Percentiles rank a stretch among this genome's conserved stretches.
phyloP scores from a whole-genome alignment of 2,113 vertebrate genomes.

The Proterorhinus semilunaris region DNA sequence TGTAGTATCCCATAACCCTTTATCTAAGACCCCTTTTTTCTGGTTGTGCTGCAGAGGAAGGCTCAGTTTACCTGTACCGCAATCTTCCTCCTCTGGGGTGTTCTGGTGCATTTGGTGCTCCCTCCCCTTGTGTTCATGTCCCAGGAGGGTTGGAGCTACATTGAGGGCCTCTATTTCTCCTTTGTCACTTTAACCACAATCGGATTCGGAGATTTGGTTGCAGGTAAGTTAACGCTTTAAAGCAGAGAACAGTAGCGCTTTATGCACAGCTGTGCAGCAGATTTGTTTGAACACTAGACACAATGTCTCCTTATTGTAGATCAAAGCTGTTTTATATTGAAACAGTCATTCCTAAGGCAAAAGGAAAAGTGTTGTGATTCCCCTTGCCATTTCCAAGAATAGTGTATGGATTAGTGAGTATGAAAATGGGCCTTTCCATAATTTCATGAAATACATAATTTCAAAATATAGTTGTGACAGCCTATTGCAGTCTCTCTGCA shows the following conservation, averaged over 20 bases:
- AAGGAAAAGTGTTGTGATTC: no score
- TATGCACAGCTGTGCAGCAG: neutral
- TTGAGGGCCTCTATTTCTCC: conserved; percentile 95
- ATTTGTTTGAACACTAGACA: neutral
- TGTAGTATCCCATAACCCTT: conserved; percentile 1
- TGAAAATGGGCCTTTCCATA: no score
- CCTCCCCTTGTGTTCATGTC: conserved; percentile 96
- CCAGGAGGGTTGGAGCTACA: conserved; percentile 93
- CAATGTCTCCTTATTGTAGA: no score
- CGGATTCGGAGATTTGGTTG: conserved; percentile 95
- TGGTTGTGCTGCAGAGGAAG: conserved; percentile 80
- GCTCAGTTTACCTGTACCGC: conserved; percentile 95
- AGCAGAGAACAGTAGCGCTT: neutral
- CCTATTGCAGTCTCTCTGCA: no score
- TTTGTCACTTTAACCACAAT: conserved; percentile 97
- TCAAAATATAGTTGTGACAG: no score
- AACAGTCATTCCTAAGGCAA: no score
- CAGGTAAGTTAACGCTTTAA: conserved; percentile 75
- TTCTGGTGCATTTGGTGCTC: conserved; percentile 91
- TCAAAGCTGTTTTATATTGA: no score
- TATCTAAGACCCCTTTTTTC: conserved; percentile 8
- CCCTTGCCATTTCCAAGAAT: no score
- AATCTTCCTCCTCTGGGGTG: conserved; percentile 94
- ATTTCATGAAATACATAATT: no score
- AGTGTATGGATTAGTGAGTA: no score